These are phyloP conservation scores for Suillia variegata DNA, from an alignment of 2,888 invertebrate genomes.

Conservation along the genomic window DNA sequence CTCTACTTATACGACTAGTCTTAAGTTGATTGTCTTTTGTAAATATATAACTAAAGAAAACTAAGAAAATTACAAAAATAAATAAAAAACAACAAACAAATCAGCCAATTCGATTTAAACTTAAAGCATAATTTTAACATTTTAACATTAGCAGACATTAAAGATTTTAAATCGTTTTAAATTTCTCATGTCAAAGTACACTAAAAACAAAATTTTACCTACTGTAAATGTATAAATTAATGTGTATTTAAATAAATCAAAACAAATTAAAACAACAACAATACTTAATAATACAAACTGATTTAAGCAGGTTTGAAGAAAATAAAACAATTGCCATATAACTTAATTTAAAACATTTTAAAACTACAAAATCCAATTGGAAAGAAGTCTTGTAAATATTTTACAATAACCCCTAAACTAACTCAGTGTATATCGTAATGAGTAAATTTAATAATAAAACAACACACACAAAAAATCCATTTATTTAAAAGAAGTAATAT, in stretches of 20 bases:
- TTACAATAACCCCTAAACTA: conserved; percentile 38
- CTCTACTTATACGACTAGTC: neutral
- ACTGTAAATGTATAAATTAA: no score
- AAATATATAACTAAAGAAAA: neutral
- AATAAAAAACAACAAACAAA: neutral
- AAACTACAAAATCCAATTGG: conserved; percentile 15
- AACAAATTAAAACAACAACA: conserved; percentile 31
- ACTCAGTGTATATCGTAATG: conserved; percentile 38
- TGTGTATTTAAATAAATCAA: no score
- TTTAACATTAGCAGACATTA: neutral
- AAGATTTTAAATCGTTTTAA: no score
- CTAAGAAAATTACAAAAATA: neutral
- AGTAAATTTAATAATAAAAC: conserved; percentile 36
- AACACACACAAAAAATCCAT: conserved; percentile 27
- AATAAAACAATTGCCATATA: conserved; percentile 38
- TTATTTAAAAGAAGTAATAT: conserved; percentile 25
- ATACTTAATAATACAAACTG: conserved; percentile 17
- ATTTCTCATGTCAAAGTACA: conserved; percentile 22
- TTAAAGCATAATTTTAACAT: neutral
- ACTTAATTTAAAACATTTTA: conserved; percentile 43
- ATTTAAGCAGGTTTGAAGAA: conserved; percentile 15
- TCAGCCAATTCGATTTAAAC: neutral
- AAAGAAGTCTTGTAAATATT: conserved; percentile 43
- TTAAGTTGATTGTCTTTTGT: neutral
- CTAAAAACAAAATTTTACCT: conserved; percentile 30